Evolutionary conservation across 2,797 vertebrate genomes (phyloP), one percentile per base, ranked within the genome.

Genomic region (Lagocephalus sceleratus): DNA sequence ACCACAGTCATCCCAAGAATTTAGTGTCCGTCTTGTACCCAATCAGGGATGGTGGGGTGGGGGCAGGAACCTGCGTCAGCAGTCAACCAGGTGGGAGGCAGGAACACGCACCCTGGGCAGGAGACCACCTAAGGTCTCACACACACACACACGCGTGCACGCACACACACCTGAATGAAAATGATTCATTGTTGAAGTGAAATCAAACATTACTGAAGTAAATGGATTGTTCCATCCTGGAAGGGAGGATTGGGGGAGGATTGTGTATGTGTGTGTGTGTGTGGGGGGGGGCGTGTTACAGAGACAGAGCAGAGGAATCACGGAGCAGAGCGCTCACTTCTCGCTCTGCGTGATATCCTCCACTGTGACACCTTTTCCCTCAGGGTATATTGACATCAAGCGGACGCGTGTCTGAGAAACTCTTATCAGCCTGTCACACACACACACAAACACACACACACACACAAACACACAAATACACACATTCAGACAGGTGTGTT

Each of bases 301-400:
- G 22, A 47, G 48, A 58, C 38, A 44, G 54, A 46, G 51, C 10
- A 29, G 55, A 63, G 43, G 21, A 79, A 46, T 75, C 57, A 62
- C 47, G 64, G 61, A 71, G 69, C 61, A 61, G 59, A 78, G 76
- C 9, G 26, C 12, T 3, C 57, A 25, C 51, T 55, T 50, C 47
- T 47, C 63, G 63, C 70, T 78, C 63, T 59, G 67, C 48, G 62
- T 81, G 78, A 83, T 79, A 67, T 80, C 77, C 66, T 70, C 56
- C 60, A 75, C 71, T 59, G 67, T 81, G 79, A 82, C 83, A 81
- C 63, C 64, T 76, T 68, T 60, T 78, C 75, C 83, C 76, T 78
- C 54, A 8, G 73, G 80, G 60, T 69, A 76, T 58, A 65, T 60
- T 79, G 75, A 85, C 79, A 69, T 82, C 63, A 78, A 84, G 79